Percentiles rank a stretch among this genome's conserved stretches.
Evolutionary conservation across 2,113 vertebrate species (phyloP).

Genomic region (Paradoxurus hermaphroditus): DNA sequence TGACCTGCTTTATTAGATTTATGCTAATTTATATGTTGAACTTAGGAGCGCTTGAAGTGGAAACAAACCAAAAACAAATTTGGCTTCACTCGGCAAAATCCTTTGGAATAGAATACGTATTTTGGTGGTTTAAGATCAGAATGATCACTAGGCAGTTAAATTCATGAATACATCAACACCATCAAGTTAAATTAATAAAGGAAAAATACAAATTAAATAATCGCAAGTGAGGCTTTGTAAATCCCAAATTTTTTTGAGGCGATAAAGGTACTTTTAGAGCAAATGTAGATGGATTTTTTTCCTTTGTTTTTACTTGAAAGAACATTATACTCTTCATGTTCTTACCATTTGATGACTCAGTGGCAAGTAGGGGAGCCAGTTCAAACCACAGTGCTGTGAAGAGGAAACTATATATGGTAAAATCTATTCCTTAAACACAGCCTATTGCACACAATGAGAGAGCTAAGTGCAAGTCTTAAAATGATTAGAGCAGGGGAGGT

Average conservation of each 20-base stretch:
- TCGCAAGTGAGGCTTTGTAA: neutral
- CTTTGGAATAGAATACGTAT: slow-evolving; percentile 3
- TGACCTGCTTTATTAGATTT: neutral
- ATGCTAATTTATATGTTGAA: neutral
- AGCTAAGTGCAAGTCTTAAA: slow-evolving; percentile 46
- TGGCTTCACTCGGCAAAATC: neutral
- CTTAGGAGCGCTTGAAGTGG: slow-evolving; percentile 19
- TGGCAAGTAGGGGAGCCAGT: slow-evolving; percentile 86
- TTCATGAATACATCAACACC: neutral
- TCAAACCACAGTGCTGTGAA: slow-evolving; percentile 82
- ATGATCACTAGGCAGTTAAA: slow-evolving; percentile 2
- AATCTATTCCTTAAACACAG: slow-evolving; percentile 64
- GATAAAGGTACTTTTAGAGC: neutral
- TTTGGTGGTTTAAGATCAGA: slow-evolving; percentile 8
- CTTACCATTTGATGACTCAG: slow-evolving; percentile 82
- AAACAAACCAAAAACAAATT: slow-evolving; percentile 38
- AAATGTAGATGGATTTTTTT: slow-evolving; percentile 51
- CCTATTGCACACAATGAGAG: slow-evolving; percentile 48
- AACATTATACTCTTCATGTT: slow-evolving; percentile 65
- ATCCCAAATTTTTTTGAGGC: neutral
- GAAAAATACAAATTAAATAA: slow-evolving; percentile 4
- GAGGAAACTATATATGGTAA: slow-evolving; percentile 87
- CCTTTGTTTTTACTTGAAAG: slow-evolving; percentile 76
- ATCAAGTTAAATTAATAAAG: slow-evolving; percentile 31
- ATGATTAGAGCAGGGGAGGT: slow-evolving; percentile 19